Evolutionary conservation across 2,888 invertebrate species (phyloP), one percentile per base, ranked within the genome.

Genomic region (Callyntrura guangdongensis): DNA sequence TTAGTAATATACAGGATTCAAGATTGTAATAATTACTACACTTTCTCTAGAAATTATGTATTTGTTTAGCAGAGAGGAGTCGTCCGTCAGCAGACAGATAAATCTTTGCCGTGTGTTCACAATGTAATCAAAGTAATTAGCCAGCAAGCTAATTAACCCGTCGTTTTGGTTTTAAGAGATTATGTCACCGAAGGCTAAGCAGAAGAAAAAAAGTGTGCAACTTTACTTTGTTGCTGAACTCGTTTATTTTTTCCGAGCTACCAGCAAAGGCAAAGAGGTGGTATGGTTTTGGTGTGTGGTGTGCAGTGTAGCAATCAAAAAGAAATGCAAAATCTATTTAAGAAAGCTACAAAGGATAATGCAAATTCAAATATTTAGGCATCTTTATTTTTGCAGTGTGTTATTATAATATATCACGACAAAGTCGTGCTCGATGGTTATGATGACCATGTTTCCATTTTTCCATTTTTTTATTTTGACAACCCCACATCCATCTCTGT

Each of bases 51-150:
- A 64, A 64, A 64, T 64, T 12, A 64, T 64, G 20, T 61, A 20
- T 61, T 59, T 20, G 22, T 64, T 25, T 27, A 77, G 49, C 53
- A 77, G 77, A 53, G 49, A 53, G 77, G 53, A 17, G 53, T 53
- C 77, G 22, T 77, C 61, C 25, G 27, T 45, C 0, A 17, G 36
- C 47, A 49, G 9, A 49, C 6, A 25, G 67, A 8, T 12, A 67
- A 27, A 67, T 22, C 47, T 49, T 17, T 11, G 8, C 20, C 49
- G 47, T 49, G 53, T 36, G 36, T 6, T 36, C 36, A 6, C 56
- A 45, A 22, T 25, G 77, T 49, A 77, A 81, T 81, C 82, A 82
- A 77, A 56, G 25, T 77, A 77, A 77, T 77, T 77, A 77, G 77
- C 49, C 53, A 53, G 45, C 36, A 36, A 77, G 53, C 25, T 53